Conservation (phyloP, 2,113 vertebrate species). For the Benitochromis conjunctus region DNA sequence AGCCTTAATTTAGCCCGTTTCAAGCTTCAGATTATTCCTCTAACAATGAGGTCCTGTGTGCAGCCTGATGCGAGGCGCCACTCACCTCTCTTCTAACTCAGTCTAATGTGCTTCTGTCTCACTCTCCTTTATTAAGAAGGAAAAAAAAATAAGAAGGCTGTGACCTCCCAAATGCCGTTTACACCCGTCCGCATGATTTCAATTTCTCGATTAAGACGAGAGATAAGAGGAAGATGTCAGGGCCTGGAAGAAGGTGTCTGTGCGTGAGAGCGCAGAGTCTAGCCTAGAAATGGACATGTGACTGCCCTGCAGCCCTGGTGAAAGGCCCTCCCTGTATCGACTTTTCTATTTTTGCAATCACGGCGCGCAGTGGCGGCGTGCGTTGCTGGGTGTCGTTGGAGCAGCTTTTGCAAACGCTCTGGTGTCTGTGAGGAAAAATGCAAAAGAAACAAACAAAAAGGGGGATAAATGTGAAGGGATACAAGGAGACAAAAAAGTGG, state of each 20-base stretch:
- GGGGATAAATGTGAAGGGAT: not conserved
- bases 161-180: conserved; percentile 37
- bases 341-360: conserved; percentile 36
- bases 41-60: conserved; percentile 28
- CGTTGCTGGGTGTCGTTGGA: conserved; percentile 5
- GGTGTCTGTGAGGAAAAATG: not conserved
- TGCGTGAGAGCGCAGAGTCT: not conserved
- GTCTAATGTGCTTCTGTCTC: conserved; percentile 22
- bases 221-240: not conserved
- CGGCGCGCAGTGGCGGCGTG: conserved; percentile 9
- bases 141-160: not conserved
- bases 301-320: conserved; percentile 17
- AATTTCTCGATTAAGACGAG: conserved; percentile 11
- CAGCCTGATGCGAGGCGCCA: not conserved
- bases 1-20: conserved; percentile 19
- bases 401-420: not conserved
- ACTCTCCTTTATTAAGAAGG: conserved; percentile 16
- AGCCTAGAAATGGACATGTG: not conserved
- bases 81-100: conserved; percentile 5
- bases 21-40: not conserved
- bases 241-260: not conserved
- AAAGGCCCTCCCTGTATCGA: conserved; percentile 18
- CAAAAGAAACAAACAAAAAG: too few species aligned
- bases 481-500: not conserved
- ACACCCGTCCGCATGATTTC: conserved; percentile 15